These are phyloP conservation scores for Campoletis raptor DNA, from an alignment of 2,888 invertebrate species.

Conservation along the genomic window DNA sequence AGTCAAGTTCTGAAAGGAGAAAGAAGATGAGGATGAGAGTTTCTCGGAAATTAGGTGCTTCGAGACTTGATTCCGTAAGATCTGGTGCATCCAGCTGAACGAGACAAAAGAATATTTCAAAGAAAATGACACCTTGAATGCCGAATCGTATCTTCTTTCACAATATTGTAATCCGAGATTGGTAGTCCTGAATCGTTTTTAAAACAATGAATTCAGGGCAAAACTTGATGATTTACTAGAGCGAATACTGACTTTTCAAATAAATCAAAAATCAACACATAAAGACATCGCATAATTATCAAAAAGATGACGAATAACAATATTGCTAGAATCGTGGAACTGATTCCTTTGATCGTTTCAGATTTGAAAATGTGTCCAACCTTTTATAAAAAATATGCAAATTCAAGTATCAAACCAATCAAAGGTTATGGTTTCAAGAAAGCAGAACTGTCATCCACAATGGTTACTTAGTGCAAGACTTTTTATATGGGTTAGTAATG, in stretches of 20 bases:
- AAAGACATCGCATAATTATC: background rate
- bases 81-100: slow-evolving; percentile 41
- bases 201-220: background rate
- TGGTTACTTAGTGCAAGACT: background rate
- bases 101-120: slow-evolving; percentile 55
- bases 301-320: background rate
- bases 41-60: slow-evolving; percentile 63
- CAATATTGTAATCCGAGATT: slow-evolving; percentile 29
- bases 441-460: slow-evolving; percentile 37
- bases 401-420: slow-evolving; percentile 32
- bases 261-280: background rate
- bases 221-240: background rate
- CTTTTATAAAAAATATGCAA: too few relatives aligned
- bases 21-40: slow-evolving; percentile 54
- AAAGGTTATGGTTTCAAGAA: slow-evolving; percentile 36
- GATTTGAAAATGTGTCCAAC: background rate
- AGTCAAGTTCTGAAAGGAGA: slow-evolving; percentile 43
- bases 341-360: background rate
- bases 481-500: background rate
- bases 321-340: background rate
- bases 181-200: background rate
- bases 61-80: slow-evolving; percentile 65
- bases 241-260: background rate
- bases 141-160: slow-evolving; percentile 7
- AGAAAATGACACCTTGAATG: slow-evolving; percentile 40